Conservation (phyloP, 2,113 vertebrate species). For the Macrotis lagotis region DNA sequence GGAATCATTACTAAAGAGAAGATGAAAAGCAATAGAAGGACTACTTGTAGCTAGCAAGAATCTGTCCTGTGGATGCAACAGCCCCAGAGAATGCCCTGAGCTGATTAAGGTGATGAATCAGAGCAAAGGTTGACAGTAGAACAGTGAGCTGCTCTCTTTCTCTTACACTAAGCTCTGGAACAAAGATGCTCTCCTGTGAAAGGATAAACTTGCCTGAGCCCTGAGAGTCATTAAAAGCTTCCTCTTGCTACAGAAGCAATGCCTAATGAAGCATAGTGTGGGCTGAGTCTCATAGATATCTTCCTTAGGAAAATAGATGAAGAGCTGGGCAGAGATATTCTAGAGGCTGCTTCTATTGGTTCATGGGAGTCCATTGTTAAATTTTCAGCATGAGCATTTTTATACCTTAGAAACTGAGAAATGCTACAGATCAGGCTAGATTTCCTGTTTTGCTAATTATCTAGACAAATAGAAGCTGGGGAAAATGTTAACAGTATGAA, state of each 20-base stretch:
- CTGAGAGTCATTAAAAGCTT: neutral
- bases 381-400: neutral
- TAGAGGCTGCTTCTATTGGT: neutral
- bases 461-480: neutral
- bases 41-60: neutral
- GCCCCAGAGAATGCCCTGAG: neutral
- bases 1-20: neutral
- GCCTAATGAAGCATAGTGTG: neutral
- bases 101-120: conserved; percentile 4
- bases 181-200: neutral
- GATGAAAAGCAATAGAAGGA: neutral
- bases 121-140: neutral
- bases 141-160: neutral
- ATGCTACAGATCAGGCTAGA: neutral
- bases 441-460: neutral
- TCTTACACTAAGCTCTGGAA: neutral
- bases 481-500: neutral
- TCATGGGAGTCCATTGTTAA: neutral
- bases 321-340: neutral
- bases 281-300: neutral
- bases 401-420: neutral
- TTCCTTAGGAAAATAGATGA: neutral
- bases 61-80: neutral
- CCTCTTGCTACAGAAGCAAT: neutral
- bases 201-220: neutral